Percentiles rank a stretch among this genome's conserved stretches.
These are phyloP conservation scores for Channa argus DNA, from an alignment of 2,113 vertebrate species.

Conservation along the genomic window DNA sequence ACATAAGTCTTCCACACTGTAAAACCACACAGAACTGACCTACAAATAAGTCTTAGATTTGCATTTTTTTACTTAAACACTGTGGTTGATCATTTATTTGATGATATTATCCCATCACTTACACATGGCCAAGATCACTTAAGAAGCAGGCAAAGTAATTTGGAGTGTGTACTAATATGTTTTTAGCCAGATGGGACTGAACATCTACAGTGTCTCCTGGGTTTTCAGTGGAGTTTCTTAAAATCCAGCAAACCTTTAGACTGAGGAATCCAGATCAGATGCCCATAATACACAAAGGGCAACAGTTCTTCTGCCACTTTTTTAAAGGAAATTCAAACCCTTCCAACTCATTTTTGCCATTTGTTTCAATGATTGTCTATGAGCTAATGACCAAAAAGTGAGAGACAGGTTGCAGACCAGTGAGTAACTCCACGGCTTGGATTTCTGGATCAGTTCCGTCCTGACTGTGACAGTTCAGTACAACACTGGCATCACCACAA, in stretches of 20 bases:
- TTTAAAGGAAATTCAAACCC: too few relatives aligned
- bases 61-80: not conserved
- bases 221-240: slow-evolving; percentile 3
- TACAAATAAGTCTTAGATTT: not conserved
- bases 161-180: too few relatives aligned
- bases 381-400: too few relatives aligned
- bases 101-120: not conserved
- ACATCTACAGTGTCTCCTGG: slow-evolving; percentile 9
- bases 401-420: too few relatives aligned
- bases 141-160: not conserved
- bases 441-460: not conserved
- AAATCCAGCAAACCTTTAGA: slow-evolving; percentile 13
- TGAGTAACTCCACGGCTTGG: not conserved
- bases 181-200: slow-evolving; percentile 11
- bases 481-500: not conserved
- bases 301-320: too few relatives aligned
- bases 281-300: too few relatives aligned
- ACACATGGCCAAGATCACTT: slow-evolving; percentile 1
- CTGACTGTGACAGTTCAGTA: not conserved
- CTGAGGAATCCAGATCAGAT: not conserved
- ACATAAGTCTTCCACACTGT: too few relatives aligned
- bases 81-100: not conserved
- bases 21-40: too few relatives aligned
- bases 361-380: not conserved
- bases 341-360: too few relatives aligned